Percentiles rank a stretch among this genome's conserved stretches.
phyloP scores from a whole-genome alignment of 2,113 vertebrate genomes.

The Agapornis roseicollis region DNA sequence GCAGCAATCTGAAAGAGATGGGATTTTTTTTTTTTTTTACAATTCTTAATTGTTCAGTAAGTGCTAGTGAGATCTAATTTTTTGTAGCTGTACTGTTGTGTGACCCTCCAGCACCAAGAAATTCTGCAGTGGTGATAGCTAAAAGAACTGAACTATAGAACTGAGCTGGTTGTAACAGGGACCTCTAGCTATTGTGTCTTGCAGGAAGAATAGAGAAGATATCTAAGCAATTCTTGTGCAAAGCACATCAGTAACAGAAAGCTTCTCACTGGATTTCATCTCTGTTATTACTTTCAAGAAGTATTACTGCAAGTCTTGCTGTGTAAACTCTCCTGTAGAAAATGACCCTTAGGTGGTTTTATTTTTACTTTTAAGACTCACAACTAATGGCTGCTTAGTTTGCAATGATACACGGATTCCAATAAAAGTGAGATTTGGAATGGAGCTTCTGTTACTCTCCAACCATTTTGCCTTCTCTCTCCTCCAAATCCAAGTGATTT shows the following conservation, averaged over 20 bases:
- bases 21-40: rapidly evolving
- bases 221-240: background rate
- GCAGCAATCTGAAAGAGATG: background rate
- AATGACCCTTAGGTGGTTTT: background rate
- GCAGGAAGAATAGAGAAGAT: background rate
- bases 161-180: background rate
- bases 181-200: background rate
- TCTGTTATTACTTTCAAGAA: background rate
- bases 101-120: background rate
- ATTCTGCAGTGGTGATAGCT: background rate
- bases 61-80: background rate
- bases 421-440: background rate
- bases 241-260: background rate
- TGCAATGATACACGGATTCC: background rate
- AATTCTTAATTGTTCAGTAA: background rate
- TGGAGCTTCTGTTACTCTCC: background rate
- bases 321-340: background rate
- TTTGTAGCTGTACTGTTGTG: background rate
- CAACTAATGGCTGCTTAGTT: background rate
- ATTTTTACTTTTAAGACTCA: background rate
- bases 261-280: background rate
- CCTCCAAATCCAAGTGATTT: background rate
- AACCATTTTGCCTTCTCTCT: background rate
- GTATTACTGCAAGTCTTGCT: background rate
- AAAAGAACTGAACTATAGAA: background rate